Base-by-base conservation (phyloP, 2,888 invertebrate genomes). In the Carterocephalus palaemon region DNA sequence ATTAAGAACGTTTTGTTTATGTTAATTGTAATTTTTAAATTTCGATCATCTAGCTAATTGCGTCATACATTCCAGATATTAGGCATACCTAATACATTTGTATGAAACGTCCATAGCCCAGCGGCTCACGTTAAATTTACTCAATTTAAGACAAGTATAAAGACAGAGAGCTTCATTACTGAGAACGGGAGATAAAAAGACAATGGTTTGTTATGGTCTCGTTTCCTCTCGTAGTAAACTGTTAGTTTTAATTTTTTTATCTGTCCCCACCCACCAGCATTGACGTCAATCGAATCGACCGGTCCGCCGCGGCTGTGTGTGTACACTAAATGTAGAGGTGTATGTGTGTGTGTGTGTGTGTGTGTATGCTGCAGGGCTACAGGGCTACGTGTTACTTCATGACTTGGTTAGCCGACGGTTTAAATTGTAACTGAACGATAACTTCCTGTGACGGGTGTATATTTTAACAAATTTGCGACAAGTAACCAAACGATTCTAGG, bases 241-340 rank as follows among this genome's bases (percentile, higher is more conserved):
- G 80, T 81, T 82, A 80, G 78, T 77, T 83, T 78, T 64, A 66
- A 34, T 68, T 80, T 78, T 79, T 82, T 81, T 75, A 70, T 73
- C 55, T 57, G 71, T 64, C 67, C 64, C 76, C 75, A 71, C 79
- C 76, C 69, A 71, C 70, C 34, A n/a, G n/a, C 69, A 76, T 79
- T 85, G 84, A 85, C 85, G 85, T 85, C 85, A 85, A 78, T 78
- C 60, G 73, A 85, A 78, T 78, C 60, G 73, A 74, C 77, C 78
- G 79, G 80, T 61, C 60, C 54, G 53, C 57, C 10, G 22, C 28
- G 46, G 40, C 48, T 48, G 52, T 54, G 50, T 54, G 58, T 65
- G 65, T 51, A 56, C 57, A n/a, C n/a, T n/a, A n/a, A n/a, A n/a
- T n/a, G n/a, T n/a, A n/a, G n/a, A n/a, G n/a, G n/a, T n/a, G n/a